Base-by-base conservation (phyloP, 2,888 invertebrate species). In the Erebia epiphron region DNA sequence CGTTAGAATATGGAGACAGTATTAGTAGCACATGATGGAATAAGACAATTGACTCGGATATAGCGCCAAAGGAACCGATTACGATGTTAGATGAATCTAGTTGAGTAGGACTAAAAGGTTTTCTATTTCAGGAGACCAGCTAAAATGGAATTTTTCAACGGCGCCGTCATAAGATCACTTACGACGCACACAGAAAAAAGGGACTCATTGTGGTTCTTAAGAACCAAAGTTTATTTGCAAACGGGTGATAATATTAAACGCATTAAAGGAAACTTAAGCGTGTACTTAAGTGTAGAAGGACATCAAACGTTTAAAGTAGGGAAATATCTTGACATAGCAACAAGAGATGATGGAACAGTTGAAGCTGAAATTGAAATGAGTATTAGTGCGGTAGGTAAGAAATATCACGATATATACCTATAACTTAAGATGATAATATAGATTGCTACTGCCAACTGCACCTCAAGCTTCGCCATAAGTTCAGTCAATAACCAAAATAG, bases 81-180 rank as follows among this genome's bases (percentile, higher is more conserved):
- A 43, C 11, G 43, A 43, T 43, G 10, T 43, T 43, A 43, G 43
- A 11, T 43, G 43, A 43, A 11, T 43, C 5, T 43, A 43, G 43
- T 43, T 10, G 9, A n/a, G 14, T 50, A 50, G 52, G 46, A 18
- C 11, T 18, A 54, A 18, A 54, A 26, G 2, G 5, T 14, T 13
- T 18, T 43, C 21, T 11, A 26, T 90, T 90, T 69, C 82, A 96
- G 96, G 96, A 96, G 96, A 90, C 87, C 95, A 10, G 95, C 96
- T 0, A 93, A 90, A 71, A 85, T 97, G 54, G 95, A 96, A 84
- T 94, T 94, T 56, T 96, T 94, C 81, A 93, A 96, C 76, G 91
- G 93, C 0, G 94, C 95, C 1, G 87, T 95, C 4, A 94, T 97
- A 69, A 91, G 95, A 75, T 95, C 96, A 75, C 86, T 96, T 0